Conservation (phyloP, 2,797 vertebrate species). For the Peromyscus melanophrys region DNA sequence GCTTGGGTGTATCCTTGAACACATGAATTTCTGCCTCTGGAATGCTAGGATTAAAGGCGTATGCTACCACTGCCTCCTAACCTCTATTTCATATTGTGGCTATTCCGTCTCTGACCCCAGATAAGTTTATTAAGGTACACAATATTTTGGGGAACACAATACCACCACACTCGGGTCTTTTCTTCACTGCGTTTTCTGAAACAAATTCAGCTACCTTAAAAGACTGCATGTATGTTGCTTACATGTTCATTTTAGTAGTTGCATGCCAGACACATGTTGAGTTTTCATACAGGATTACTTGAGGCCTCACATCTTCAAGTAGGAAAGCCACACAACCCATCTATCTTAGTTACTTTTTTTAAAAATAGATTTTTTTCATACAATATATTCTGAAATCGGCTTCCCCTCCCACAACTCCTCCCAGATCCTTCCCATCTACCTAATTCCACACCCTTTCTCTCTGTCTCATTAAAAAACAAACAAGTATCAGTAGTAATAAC, state of each 20-base stretch:
- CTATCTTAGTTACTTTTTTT: neutral
- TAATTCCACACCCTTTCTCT: neutral
- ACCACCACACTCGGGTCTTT: neutral
- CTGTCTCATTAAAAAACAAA: neutral
- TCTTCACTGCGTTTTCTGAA: neutral
- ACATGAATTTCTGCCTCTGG: too few species aligned
- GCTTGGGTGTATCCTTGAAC: too few species aligned
- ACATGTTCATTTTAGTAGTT: conserved; percentile 34
- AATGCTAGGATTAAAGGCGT: too few species aligned
- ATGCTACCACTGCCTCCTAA: too few species aligned
- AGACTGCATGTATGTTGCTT: neutral
- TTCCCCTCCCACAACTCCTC: neutral
- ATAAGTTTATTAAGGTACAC: too few species aligned
- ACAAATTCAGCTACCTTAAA: neutral
- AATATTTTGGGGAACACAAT: too few species aligned
- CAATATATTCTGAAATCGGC: neutral
- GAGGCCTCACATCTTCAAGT: neutral
- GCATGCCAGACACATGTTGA: neutral
- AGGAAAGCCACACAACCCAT: neutral
- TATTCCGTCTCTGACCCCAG: too few species aligned
- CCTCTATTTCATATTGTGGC: too few species aligned
- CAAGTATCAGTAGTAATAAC: neutral
- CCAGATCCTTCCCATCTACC: neutral
- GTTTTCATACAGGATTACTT: neutral
- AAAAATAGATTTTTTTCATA: neutral